phyloP scores from a whole-genome alignment of 2,888 invertebrate genomes.

The Fragum fragum region DNA sequence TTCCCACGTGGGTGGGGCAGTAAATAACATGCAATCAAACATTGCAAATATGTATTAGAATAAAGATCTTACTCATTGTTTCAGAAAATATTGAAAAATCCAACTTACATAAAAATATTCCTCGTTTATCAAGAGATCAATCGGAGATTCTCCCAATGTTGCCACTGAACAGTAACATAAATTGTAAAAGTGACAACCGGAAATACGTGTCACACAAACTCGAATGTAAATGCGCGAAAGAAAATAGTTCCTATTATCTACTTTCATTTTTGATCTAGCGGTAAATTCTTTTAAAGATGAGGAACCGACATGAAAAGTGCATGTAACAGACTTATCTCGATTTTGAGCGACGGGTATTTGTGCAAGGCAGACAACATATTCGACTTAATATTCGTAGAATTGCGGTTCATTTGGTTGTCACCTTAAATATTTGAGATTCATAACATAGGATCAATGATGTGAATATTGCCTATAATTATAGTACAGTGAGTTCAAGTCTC shows the following conservation, averaged over 20 bases:
- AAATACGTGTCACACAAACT: conserved; percentile 16
- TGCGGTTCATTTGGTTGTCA: too few relatives aligned
- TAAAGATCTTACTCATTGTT: not conserved
- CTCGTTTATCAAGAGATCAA: not conserved
- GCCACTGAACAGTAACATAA: not conserved
- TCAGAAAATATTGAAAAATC: not conserved
- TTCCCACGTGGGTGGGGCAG: conserved; percentile 23
- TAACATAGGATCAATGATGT: too few relatives aligned
- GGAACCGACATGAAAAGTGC: too few relatives aligned
- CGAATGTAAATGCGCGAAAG: not conserved
- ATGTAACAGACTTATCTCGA: too few relatives aligned
- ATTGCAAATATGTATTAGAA: not conserved
- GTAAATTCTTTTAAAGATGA: not conserved
- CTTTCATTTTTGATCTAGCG: not conserved
- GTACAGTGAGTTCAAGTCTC: too few relatives aligned
- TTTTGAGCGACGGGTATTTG: too few relatives aligned
- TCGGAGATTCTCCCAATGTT: not conserved
- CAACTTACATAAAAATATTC: not conserved
- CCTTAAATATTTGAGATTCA: too few relatives aligned
- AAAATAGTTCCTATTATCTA: conserved; percentile 4
- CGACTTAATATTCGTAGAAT: too few relatives aligned
- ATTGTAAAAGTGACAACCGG: conserved; percentile 25
- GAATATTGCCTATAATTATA: too few relatives aligned
- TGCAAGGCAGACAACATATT: too few relatives aligned
- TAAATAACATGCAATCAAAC: not conserved